Conservation (phyloP, 2,113 vertebrate species). For the Periophthalmodon schlosseri region DNA sequence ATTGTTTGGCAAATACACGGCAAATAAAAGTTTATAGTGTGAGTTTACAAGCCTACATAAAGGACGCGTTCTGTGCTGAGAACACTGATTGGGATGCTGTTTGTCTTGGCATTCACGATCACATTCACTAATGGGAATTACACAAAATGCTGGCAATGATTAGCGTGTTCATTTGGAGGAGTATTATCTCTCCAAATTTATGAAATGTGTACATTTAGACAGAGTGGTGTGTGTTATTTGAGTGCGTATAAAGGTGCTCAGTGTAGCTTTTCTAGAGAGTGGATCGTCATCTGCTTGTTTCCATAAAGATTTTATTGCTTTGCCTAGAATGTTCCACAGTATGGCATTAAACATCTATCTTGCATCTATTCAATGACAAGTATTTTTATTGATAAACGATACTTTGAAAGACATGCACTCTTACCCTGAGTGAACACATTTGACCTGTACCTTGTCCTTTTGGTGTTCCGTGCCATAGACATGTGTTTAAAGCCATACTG, state of each 20-base stretch:
- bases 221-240: neutral
- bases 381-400: no score
- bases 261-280: no score
- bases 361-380: no score
- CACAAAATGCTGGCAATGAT: neutral
- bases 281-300: no score
- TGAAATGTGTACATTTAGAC: neutral
- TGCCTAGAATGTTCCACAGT: no score
- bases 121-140: conserved; percentile 3
- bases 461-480: no score
- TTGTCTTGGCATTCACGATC: conserved; percentile 9
- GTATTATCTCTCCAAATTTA: neutral
- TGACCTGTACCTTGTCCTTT: no score
- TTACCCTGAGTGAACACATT: no score
- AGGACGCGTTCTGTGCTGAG: conserved; percentile 7
- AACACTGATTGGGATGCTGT: conserved; percentile 13
- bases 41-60: conserved; percentile 26
- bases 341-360: no score
- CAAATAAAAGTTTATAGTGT: conserved; percentile 44
- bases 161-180: neutral
- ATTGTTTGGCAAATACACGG: conserved; percentile 31
- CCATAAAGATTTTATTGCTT: no score
- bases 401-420: no score
- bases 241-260: neutral
- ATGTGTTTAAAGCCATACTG: no score